A percentile compares a stretch with the other conserved stretches of the same genome.
Conservation (phyloP, 1,140 invertebrate genomes). For the Halictus rubicundus region DNA sequence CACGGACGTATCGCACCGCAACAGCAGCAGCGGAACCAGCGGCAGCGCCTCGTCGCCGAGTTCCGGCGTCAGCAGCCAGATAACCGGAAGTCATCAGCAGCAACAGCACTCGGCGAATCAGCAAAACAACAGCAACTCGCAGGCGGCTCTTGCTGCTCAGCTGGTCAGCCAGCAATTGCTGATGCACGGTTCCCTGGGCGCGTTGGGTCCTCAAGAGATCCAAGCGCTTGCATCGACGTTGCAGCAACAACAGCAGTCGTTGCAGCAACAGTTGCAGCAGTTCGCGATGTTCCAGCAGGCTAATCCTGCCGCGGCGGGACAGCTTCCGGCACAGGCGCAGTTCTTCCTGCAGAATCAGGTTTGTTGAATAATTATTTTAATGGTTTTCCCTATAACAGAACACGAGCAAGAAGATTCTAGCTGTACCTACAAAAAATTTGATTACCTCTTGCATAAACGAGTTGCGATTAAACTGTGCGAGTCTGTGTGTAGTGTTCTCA, state of each 20-base stretch:
- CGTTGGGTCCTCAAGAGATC: conserved; percentile 83
- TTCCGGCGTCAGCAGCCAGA: conserved; percentile 81
- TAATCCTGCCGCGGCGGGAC: conserved; percentile 78
- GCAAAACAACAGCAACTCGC: conserved; percentile 77
- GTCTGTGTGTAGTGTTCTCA: too few relatives aligned
- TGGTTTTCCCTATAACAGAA: too few relatives aligned
- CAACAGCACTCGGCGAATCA: conserved; percentile 64
- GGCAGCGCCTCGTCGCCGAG: conserved; percentile 81
- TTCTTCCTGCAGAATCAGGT: conserved; percentile 92
- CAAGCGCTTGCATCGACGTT: conserved; percentile 84
- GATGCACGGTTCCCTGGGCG: conserved; percentile 79
- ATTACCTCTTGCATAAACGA: too few relatives aligned
- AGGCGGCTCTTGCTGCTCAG: conserved; percentile 85
- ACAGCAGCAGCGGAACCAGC: conserved; percentile 79
- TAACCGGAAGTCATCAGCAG: conserved; percentile 74
- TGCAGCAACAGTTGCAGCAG: conserved; percentile 87
- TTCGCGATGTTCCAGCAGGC: conserved; percentile 86
- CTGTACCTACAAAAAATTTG: too few relatives aligned
- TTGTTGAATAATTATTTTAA: conserved; percentile 44
- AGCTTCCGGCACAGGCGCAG: conserved; percentile 85
- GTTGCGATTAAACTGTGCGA: too few relatives aligned
- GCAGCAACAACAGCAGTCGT: conserved; percentile 84
- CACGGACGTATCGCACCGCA: conserved; percentile 81
- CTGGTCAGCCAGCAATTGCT: conserved; percentile 84
- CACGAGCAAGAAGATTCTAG: neutral